These are phyloP conservation scores for Drosophila borborema DNA, from an alignment of 2,888 invertebrate genomes.

Conservation along the genomic window DNA sequence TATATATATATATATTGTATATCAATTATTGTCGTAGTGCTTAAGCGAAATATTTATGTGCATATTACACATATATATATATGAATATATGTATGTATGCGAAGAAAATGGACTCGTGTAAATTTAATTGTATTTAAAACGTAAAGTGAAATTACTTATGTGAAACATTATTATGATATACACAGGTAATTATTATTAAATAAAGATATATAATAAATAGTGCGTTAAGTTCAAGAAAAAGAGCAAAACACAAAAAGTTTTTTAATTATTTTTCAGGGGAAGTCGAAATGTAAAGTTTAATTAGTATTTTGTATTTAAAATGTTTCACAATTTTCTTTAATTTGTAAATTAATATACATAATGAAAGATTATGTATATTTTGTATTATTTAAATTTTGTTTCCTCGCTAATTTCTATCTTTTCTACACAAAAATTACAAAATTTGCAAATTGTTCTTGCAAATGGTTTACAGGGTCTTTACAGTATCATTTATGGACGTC, in stretches of 20 bases:
- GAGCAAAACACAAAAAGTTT: constrained; percentile 27
- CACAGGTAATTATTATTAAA: constrained; percentile 73
- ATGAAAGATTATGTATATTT: too few relatives aligned
- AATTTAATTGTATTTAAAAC: constrained; percentile 72
- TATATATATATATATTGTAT: constrained; percentile 51
- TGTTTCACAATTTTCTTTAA: background rate
- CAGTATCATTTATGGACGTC: constrained; percentile 6
- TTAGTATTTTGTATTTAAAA: background rate
- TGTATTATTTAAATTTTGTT: too few relatives aligned
- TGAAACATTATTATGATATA: constrained; percentile 71
- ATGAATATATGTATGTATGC: constrained; percentile 24
- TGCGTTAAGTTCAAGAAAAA: constrained; percentile 77
- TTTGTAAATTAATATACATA: too few relatives aligned
- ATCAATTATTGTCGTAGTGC: constrained; percentile 78
- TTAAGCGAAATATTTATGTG: constrained; percentile 37
- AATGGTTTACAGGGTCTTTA: background rate
- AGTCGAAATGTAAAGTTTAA: background rate
- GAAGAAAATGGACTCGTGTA: constrained; percentile 65
- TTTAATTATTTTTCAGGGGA: background rate
- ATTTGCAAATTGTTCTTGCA: background rate
- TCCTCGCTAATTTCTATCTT: too few relatives aligned
- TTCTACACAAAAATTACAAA: background rate
- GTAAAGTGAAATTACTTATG: constrained; percentile 62
- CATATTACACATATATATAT: constrained; percentile 1
- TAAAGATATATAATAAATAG: constrained; percentile 73